Percentiles rank a stretch among this genome's conserved stretches.
phyloP scores from a whole-genome alignment of 2,113 vertebrate species.

The Nettapus auritus region DNA sequence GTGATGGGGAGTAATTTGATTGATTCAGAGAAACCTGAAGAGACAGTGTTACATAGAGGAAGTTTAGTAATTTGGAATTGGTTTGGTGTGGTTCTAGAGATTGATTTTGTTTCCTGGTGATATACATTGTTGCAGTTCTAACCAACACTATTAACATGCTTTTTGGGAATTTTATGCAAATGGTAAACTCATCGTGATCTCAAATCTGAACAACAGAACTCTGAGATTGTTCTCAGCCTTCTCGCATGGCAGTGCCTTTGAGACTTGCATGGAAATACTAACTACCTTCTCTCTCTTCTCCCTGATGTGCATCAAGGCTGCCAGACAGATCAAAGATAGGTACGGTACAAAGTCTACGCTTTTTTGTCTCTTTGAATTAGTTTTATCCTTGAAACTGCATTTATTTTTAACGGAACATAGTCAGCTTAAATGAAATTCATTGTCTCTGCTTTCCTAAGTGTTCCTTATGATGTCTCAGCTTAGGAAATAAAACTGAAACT shows the following conservation, averaged over 20 bases:
- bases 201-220: constrained; percentile 31
- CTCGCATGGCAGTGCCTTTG: constrained; percentile 76
- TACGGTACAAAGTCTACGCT: constrained; percentile 82
- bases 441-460: neutral
- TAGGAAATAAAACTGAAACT: neutral
- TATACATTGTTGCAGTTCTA: constrained; percentile 29
- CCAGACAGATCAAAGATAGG: constrained; percentile 98
- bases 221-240: constrained; percentile 52
- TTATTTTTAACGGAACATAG: neutral
- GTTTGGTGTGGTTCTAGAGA: constrained; percentile 18
- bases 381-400: constrained; percentile 33
- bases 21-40: neutral
- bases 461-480: neutral
- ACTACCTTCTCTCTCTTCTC: constrained; percentile 84
- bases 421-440: neutral
- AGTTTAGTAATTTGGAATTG: constrained; percentile 3
- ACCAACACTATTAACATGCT: constrained; percentile 30
- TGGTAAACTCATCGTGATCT: constrained; percentile 39
- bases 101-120: neutral
- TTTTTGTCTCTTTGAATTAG: constrained; percentile 65
- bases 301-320: constrained; percentile 85
- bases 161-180: neutral
- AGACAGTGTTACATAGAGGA: neutral
- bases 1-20: neutral
- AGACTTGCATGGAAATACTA: constrained; percentile 85